Evolutionary conservation across 2,113 vertebrate genomes (phyloP).

Genomic region (Hippotragus niger): DNA sequence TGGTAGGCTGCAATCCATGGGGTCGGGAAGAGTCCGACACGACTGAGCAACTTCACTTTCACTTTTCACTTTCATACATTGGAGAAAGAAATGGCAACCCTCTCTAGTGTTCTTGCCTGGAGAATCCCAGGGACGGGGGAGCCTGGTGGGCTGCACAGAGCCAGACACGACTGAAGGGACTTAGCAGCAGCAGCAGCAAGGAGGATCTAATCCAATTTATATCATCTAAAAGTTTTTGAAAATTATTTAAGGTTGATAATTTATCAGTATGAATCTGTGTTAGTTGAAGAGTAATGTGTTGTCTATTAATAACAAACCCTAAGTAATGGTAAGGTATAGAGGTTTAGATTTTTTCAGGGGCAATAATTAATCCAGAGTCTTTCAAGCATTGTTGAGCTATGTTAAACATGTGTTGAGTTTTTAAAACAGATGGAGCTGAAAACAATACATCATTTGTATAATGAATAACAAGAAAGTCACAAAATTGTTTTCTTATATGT

Average conservation of each 20-base stretch:
- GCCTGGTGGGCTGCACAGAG: too few species aligned
- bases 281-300: neutral
- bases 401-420: neutral
- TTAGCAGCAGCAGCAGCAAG: neutral
- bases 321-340: neutral
- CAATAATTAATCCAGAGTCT: neutral
- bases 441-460: neutral
- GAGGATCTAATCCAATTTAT: neutral
- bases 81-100: too few species aligned
- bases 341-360: neutral
- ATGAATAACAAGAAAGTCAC: neutral
- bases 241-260: neutral
- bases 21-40: rapidly evolving
- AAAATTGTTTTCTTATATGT: neutral
- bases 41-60: too few species aligned
- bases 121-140: too few species aligned
- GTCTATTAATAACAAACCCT: neutral
- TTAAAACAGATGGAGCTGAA: neutral
- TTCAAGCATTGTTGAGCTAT: neutral
- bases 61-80: too few species aligned
- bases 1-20: too few species aligned
- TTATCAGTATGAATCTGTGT: neutral
- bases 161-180: too few species aligned
- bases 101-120: too few species aligned
- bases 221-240: neutral